A percentile compares a stretch with the other conserved stretches of the same genome.
Conservation (phyloP, 2,888 invertebrate species). For the Augiades crinisus region DNA sequence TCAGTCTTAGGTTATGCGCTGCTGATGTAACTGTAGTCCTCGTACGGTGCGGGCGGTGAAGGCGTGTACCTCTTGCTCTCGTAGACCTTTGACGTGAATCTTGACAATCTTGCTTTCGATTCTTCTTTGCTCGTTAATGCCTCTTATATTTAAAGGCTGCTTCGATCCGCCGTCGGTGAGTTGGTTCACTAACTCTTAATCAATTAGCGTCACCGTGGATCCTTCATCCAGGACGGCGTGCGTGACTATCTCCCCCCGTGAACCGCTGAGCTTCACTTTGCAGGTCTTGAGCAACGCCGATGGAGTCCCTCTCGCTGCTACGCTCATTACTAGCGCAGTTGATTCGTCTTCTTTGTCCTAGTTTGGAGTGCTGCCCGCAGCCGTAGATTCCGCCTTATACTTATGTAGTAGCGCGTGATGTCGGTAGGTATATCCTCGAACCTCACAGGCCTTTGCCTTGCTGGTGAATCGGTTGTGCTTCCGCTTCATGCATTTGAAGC, state of each 20-base stretch:
- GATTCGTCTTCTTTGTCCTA: background rate
- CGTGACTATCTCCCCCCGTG: background rate
- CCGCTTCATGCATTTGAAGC: background rate
- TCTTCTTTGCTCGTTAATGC: background rate
- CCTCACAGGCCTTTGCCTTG: background rate
- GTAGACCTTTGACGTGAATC: background rate
- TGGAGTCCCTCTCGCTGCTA: background rate
- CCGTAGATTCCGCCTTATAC: background rate
- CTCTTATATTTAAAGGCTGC: background rate
- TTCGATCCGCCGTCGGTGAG: background rate
- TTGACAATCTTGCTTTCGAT: background rate
- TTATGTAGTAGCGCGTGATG: background rate
- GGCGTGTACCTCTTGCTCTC: background rate
- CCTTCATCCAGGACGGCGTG: constrained; percentile 28
- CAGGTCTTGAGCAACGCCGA: background rate
- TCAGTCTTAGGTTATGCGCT: background rate
- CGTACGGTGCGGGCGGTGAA: background rate
- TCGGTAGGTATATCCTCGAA: background rate
- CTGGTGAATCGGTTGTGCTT: background rate
- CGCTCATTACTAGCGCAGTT: background rate
- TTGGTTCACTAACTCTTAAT: constrained; percentile 8
- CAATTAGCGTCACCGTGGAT: constrained; percentile 23
- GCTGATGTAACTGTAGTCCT: background rate
- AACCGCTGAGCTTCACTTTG: background rate
- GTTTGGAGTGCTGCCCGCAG: background rate